Percentiles rank a stretch among this genome's conserved stretches.
Conservation (phyloP, 2,113 vertebrate species). For the Ranitomeya imitator region DNA sequence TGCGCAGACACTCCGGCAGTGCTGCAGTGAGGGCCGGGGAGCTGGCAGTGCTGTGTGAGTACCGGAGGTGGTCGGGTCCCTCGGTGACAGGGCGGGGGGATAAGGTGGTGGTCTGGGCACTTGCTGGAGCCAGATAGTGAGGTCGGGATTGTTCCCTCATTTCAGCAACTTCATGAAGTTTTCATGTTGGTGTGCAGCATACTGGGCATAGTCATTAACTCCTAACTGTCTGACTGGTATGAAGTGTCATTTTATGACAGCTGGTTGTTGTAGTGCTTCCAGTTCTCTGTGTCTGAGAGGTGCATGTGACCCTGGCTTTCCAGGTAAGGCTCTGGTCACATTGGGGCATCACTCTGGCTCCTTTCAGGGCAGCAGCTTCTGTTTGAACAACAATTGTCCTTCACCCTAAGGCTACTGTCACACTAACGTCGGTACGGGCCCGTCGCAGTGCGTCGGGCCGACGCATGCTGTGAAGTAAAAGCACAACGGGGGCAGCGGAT, state of each 20-base stretch:
- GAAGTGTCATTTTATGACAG: not conserved
- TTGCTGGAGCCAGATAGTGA: not conserved
- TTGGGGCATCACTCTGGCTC: too few relatives aligned
- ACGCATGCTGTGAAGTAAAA: too few relatives aligned
- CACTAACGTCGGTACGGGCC: too few relatives aligned
- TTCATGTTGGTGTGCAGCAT: not conserved
- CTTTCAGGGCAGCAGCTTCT: too few relatives aligned
- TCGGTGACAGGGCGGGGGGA: not conserved
- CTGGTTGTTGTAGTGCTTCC: not conserved
- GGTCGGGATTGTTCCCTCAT: not conserved
- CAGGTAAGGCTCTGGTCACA: not conserved
- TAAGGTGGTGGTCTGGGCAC: not conserved
- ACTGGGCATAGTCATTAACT: not conserved
- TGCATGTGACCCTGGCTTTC: not conserved
- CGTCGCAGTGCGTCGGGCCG: too few relatives aligned
- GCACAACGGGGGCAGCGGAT: too few relatives aligned
- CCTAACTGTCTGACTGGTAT: not conserved
- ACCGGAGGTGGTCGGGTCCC: not conserved
- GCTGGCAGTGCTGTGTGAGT: not conserved
- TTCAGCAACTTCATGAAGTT: not conserved
- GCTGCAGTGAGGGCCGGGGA: constrained; percentile 34
- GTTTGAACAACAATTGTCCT: too few relatives aligned
- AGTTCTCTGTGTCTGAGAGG: not conserved
- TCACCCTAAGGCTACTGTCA: too few relatives aligned
- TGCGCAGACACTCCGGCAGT: constrained; percentile 25